phyloP scores from a whole-genome alignment of 1,140 invertebrate genomes.

The Lepidurus arcticus region DNA sequence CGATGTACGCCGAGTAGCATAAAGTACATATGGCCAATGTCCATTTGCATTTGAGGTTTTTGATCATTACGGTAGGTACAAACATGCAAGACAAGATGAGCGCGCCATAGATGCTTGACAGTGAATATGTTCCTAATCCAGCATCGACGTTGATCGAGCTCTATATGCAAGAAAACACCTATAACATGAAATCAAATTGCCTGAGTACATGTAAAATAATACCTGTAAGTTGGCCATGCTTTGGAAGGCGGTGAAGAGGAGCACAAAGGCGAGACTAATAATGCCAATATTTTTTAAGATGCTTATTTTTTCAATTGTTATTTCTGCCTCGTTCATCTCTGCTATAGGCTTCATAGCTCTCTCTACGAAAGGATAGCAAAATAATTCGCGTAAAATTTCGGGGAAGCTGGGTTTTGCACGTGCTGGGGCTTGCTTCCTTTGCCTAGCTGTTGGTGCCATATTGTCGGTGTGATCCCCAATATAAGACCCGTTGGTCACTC shows the following conservation, averaged over 20 bases:
- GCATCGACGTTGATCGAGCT: slow-evolving; percentile 77
- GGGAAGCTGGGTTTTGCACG: background rate
- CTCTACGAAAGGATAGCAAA: background rate
- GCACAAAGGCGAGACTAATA: slow-evolving; percentile 81
- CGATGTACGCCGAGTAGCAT: slow-evolving; percentile 89
- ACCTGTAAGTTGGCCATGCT: slow-evolving; percentile 75
- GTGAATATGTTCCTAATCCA: slow-evolving; percentile 72
- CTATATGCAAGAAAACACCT: slow-evolving; percentile 41
- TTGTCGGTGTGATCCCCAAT: no score
- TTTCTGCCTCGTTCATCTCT: slow-evolving; percentile 24
- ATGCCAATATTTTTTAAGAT: slow-evolving; percentile 81
- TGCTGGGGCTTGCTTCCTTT: background rate
- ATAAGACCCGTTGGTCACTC: no score
- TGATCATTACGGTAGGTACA: slow-evolving; percentile 81
- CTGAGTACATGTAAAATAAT: background rate
- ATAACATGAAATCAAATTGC: slow-evolving; percentile 11
- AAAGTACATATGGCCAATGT: slow-evolving; percentile 84
- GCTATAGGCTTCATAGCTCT: slow-evolving; percentile 11
- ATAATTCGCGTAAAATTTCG: background rate
- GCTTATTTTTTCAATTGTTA: slow-evolving; percentile 64
- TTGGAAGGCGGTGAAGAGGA: slow-evolving; percentile 88
- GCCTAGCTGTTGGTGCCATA: no score
- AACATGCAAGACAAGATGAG: slow-evolving; percentile 88
- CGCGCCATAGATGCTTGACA: slow-evolving; percentile 80
- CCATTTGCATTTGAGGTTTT: slow-evolving; percentile 88